A percentile compares a stretch with the other conserved stretches of the same genome.
These are phyloP conservation scores for Notamacropus eugenii DNA, from an alignment of 2,797 vertebrate genomes.

Conservation along the genomic window DNA sequence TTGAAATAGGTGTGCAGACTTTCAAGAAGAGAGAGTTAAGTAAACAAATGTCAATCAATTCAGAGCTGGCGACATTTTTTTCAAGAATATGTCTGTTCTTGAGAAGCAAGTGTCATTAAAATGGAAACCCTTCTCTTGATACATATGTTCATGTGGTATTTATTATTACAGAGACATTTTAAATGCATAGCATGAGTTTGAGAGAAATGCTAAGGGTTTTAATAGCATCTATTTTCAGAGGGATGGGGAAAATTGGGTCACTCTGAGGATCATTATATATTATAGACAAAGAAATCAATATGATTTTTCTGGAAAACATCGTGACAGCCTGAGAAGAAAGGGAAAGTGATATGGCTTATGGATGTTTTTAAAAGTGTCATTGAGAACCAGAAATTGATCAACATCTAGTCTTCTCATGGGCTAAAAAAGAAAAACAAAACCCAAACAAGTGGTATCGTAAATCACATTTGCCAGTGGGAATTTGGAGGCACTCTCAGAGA, in stretches of 20 bases:
- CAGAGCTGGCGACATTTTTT: conserved; percentile 81
- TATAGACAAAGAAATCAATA: conserved; percentile 76
- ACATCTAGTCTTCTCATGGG: conserved; percentile 1
- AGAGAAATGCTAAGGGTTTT: conserved; percentile 72
- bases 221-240: conserved; percentile 59
- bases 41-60: conserved; percentile 90
- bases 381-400: conserved; percentile 62
- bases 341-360: conserved; percentile 65
- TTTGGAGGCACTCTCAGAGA: conserved; percentile 11
- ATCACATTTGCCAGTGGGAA: conserved; percentile 51
- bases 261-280: conserved; percentile 58
- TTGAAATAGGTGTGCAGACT: conserved; percentile 91
- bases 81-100: conserved; percentile 85
- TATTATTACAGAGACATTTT: conserved; percentile 85
- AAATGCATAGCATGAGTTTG: conserved; percentile 78
- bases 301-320: conserved; percentile 68
- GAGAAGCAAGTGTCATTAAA: conserved; percentile 86
- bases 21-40: conserved; percentile 89
- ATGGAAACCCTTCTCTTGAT: conserved; percentile 83
- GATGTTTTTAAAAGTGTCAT: conserved; percentile 70
- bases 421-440: conserved; percentile 61
- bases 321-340: conserved; percentile 61
- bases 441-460: conserved; percentile 49
- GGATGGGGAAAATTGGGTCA: conserved; percentile 67
- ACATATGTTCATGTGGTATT: conserved; percentile 84